phyloP scores from a whole-genome alignment of 2,113 vertebrate species.

The Polyodon spathula region DNA sequence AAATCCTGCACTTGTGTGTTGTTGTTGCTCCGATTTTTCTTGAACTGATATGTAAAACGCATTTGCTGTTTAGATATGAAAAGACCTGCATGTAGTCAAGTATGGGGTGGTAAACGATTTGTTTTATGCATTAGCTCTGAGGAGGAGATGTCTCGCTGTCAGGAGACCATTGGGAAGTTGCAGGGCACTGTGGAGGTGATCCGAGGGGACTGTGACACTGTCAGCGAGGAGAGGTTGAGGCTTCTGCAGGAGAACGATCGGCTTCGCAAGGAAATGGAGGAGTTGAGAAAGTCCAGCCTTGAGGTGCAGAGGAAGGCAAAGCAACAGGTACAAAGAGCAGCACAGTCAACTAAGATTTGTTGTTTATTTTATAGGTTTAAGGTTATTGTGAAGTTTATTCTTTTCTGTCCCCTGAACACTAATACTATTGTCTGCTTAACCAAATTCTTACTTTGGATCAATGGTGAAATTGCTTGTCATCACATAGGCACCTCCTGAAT shows the following conservation, averaged over 20 bases:
- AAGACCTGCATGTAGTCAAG: neutral
- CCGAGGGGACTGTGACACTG: slow-evolving; percentile 59
- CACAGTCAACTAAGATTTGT: too few relatives aligned
- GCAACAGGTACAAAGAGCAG: slow-evolving; percentile 60
- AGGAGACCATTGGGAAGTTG: slow-evolving; percentile 71
- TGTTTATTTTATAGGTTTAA: too few relatives aligned
- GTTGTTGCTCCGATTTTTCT: too few relatives aligned
- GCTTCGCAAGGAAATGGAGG: slow-evolving; percentile 67
- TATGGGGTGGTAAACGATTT: too few relatives aligned
- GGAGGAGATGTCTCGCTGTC: slow-evolving; percentile 74
- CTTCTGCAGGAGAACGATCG: slow-evolving; percentile 81
- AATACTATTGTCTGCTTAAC: too few relatives aligned
- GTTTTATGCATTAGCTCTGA: too few relatives aligned
- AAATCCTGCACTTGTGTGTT: too few relatives aligned
- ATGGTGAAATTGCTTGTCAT: too few relatives aligned
- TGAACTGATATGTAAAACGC: neutral
- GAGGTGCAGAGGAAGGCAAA: slow-evolving; percentile 73
- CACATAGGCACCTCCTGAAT: too few relatives aligned
- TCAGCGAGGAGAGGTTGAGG: slow-evolving; percentile 79
- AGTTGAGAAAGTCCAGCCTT: slow-evolving; percentile 58
- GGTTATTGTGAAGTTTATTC: too few relatives aligned
- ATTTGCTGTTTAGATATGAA: neutral
- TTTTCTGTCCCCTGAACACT: too few relatives aligned
- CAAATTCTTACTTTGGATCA: too few relatives aligned
- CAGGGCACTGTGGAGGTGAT: slow-evolving; percentile 64